These are phyloP conservation scores for Nansenia antarctica DNA, from an alignment of 2,113 vertebrate species.

Conservation along the genomic window DNA sequence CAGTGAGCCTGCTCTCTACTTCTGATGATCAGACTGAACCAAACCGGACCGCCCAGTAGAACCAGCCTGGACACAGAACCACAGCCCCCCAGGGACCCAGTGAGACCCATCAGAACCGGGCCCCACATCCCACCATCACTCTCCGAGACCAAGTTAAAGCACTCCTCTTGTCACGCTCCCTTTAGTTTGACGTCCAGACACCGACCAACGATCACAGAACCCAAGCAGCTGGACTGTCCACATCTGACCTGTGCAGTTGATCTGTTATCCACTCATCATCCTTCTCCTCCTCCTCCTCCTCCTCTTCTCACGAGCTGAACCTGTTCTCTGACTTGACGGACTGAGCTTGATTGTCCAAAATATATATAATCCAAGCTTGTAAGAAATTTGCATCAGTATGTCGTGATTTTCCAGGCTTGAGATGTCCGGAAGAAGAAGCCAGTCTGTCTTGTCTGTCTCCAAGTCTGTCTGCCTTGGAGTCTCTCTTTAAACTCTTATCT, in stretches of 20 bases:
- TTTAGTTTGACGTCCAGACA: background rate
- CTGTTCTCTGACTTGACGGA: background rate
- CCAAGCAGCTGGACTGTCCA: conserved; percentile 68
- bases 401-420: background rate
- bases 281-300: background rate
- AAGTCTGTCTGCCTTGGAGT: conserved; percentile 5
- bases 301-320: background rate
- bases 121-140: conserved; percentile 26
- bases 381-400: background rate
- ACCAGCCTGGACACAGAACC: conserved; percentile 39
- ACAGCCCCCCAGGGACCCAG: conserved; percentile 5
- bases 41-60: conserved; percentile 48
- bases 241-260: background rate
- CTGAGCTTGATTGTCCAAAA: conserved; percentile 6
- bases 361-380: background rate
- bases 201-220: background rate
- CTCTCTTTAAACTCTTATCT: conserved; percentile 2
- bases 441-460: background rate
- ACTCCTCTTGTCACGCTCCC: conserved; percentile 30
- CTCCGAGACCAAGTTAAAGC: conserved; percentile 42
- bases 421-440: background rate
- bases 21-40: conserved; percentile 81
- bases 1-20: conserved; percentile 95
- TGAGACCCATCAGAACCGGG: background rate
- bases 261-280: no score